Conservation (phyloP, 2,888 invertebrate genomes). For the Cantharis nigra region DNA sequence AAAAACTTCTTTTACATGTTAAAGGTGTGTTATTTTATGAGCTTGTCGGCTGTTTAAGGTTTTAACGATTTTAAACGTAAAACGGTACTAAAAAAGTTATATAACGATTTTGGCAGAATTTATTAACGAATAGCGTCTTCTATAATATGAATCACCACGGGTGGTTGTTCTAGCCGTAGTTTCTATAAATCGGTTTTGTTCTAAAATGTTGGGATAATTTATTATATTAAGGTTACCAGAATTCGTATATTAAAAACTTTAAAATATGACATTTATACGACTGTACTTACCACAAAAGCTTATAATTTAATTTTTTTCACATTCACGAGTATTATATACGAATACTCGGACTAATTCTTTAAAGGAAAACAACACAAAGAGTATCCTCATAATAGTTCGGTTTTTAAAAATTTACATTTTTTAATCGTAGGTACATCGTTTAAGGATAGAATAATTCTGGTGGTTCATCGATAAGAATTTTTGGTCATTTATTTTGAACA, state of each 20-base stretch:
- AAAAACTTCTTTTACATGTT: slow-evolving; percentile 26
- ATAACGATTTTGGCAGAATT: slow-evolving; percentile 33
- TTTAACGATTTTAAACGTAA: slow-evolving; percentile 35
- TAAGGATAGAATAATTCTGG: not conserved
- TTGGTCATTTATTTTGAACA: not conserved
- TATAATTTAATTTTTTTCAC: not conserved
- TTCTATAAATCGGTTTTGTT: not conserved
- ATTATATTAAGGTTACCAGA: not conserved
- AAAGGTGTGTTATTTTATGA: slow-evolving; percentile 38
- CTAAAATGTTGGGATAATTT: not conserved
- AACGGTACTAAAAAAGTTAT: slow-evolving; percentile 31
- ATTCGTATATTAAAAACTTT: not conserved
- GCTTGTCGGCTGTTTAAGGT: slow-evolving; percentile 34
- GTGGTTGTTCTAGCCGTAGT: slow-evolving; percentile 12
- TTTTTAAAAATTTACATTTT: not conserved
- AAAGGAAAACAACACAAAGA: not conserved
- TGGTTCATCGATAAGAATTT: not conserved
- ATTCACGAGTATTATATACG: not conserved
- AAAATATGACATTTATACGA: not conserved
- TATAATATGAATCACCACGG: slow-evolving; percentile 26
- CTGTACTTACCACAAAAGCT: not conserved
- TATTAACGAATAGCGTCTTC: slow-evolving; percentile 28
- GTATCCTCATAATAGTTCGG: not conserved
- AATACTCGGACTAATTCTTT: not conserved
- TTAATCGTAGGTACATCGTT: not conserved